These are phyloP conservation scores for Triplophysa tibetana DNA, from an alignment of 2,113 vertebrate species.

Conservation along the genomic window DNA sequence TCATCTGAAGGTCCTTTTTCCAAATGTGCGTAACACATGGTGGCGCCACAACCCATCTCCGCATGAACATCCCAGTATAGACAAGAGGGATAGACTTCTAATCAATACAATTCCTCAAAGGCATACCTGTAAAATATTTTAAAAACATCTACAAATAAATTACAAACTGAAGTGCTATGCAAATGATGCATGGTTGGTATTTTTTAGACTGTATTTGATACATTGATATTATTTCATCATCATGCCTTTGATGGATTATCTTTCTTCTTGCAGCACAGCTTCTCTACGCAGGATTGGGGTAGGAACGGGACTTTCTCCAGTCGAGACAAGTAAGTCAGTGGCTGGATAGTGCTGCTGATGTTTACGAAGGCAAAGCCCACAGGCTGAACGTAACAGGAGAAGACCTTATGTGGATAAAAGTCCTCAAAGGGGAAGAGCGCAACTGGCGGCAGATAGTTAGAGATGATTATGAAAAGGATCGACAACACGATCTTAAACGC, in stretches of 20 bases:
- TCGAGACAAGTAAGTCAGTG: conserved; percentile 69
- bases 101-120: too few species aligned
- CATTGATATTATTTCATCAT: conserved; percentile 1
- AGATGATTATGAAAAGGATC: conserved; percentile 71
- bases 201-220: neutral
- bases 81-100: neutral
- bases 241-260: conserved; percentile 32
- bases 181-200: neutral
- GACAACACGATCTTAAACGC: conserved; percentile 76
- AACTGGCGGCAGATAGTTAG: conserved; percentile 74
- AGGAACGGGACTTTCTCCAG: conserved; percentile 71
- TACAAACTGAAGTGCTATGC: too few species aligned
- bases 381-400: conserved; percentile 75
- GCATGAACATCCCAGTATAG: neutral
- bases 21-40: conserved; percentile 49
- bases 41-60: conserved; percentile 54
- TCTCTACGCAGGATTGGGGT: conserved; percentile 52
- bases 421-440: conserved; percentile 75
- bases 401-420: conserved; percentile 60
- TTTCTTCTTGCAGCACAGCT: conserved; percentile 48
- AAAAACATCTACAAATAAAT: too few species aligned
- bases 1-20: too few species aligned
- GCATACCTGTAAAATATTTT: too few species aligned
- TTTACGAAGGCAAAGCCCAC: conserved; percentile 73
- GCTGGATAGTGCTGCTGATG: conserved; percentile 76